Percentiles rank a stretch among this genome's conserved stretches.
These are phyloP conservation scores for Liasis olivaceus DNA, from an alignment of 2,797 vertebrate genomes.

Conservation along the genomic window DNA sequence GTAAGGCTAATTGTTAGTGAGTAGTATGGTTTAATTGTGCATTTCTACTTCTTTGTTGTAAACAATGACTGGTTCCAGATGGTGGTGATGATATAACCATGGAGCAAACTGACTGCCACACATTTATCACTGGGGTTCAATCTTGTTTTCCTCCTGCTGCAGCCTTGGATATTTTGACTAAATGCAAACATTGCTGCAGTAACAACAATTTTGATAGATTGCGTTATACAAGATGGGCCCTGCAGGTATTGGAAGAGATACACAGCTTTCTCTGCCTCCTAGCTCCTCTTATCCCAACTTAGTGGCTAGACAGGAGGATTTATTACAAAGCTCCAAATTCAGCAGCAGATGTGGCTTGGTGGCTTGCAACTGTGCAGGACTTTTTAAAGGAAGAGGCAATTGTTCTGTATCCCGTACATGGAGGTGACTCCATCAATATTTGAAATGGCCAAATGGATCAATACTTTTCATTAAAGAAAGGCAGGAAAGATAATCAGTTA, in stretches of 20 bases:
- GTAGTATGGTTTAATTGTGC: too few relatives aligned
- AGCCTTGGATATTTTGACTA: not conserved
- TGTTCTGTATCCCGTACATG: not conserved
- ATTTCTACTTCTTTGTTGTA: not conserved
- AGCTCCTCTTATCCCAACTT: not conserved
- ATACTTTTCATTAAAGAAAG: not conserved
- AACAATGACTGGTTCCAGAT: not conserved
- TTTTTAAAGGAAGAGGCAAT: not conserved
- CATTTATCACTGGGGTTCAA: not conserved
- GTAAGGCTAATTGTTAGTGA: not conserved
- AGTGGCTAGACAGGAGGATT: not conserved
- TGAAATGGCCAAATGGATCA: not conserved
- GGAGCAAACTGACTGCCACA: not conserved
- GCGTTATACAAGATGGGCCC: not conserved
- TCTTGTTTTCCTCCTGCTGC: not conserved
- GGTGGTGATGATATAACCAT: not conserved
- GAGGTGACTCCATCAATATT: not conserved
- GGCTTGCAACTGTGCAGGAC: not conserved
- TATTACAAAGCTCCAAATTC: not conserved
- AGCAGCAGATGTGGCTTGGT: not conserved
- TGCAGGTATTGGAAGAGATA: not conserved
- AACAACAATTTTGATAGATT: not conserved
- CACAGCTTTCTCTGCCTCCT: not conserved
- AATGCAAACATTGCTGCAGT: not conserved
- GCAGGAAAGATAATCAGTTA: not conserved